These are phyloP conservation scores for Cairina moschata DNA, from an alignment of 2,113 vertebrate genomes.

Conservation along the genomic window DNA sequence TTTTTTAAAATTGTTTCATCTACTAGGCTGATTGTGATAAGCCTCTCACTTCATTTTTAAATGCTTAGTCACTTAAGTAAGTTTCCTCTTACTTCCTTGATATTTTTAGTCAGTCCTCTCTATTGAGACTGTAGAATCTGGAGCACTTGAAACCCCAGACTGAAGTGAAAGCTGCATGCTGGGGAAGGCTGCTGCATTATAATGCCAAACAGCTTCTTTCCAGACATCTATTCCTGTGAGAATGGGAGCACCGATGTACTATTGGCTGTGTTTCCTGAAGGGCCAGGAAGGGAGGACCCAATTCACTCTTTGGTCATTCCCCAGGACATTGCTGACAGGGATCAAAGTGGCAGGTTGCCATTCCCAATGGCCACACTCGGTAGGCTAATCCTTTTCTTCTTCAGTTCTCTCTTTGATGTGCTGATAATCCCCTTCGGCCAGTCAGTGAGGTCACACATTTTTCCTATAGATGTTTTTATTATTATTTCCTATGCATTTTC, in stretches of 20 bases:
- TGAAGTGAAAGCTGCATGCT: rapidly evolving
- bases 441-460: not conserved
- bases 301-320: not conserved
- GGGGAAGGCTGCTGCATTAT: not conserved
- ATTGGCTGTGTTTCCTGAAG: not conserved
- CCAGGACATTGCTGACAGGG: not conserved
- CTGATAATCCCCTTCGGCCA: not conserved
- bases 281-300: not conserved
- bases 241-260: not conserved
- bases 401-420: rapidly evolving
- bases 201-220: not conserved
- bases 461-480: not conserved
- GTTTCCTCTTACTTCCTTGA: not conserved
- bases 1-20: conserved; percentile 7
- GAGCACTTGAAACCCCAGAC: not conserved
- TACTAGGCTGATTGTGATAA: not conserved
- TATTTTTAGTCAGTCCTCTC: not conserved
- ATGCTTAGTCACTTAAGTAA: not conserved
- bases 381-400: not conserved
- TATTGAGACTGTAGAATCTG: not conserved
- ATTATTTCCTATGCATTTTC: not conserved
- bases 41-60: not conserved
- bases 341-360: not conserved
- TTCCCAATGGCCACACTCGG: not conserved
- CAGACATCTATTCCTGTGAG: not conserved